These are phyloP conservation scores for Phania funesta DNA, from an alignment of 2,888 invertebrate genomes.

Conservation along the genomic window DNA sequence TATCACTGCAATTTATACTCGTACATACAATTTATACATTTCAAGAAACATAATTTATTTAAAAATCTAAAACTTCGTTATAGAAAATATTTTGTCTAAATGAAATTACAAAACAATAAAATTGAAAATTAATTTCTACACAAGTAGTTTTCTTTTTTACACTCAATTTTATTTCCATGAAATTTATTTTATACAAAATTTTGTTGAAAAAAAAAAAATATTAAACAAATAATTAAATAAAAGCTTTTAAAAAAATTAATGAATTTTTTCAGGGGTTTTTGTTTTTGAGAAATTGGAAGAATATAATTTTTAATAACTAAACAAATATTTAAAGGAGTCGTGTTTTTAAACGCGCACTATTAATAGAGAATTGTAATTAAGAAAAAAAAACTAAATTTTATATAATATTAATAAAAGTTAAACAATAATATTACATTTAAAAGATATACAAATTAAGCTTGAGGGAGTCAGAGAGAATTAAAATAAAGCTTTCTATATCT, in stretches of 20 bases:
- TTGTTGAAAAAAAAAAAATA: conserved; percentile 53
- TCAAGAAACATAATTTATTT: not conserved
- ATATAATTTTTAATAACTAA: conserved; percentile 26
- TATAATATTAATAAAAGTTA: conserved; percentile 24
- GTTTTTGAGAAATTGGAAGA: conserved; percentile 31
- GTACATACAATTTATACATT: conserved; percentile 1
- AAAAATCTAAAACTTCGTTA: conserved; percentile 17
- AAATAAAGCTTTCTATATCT: conserved; percentile 21
- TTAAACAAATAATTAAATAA: conserved; percentile 65
- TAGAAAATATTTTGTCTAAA: conserved; percentile 21
- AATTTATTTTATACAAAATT: conserved; percentile 69
- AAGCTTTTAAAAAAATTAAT: conserved; percentile 16
- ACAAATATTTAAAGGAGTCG: conserved; percentile 54
- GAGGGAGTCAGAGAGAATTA: not conserved
- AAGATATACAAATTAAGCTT: conserved; percentile 43
- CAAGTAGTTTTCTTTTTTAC: conserved; percentile 10
- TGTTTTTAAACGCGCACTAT: conserved; percentile 33
- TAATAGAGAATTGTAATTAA: conserved; percentile 22
- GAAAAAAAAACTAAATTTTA: conserved; percentile 25
- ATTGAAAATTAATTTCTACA: not conserved
- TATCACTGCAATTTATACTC: too few species aligned
- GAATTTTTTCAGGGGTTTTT: conserved; percentile 10
- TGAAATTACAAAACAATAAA: conserved; percentile 8
- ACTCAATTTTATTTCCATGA: conserved; percentile 53
- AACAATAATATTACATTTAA: conserved; percentile 42